Evolutionary conservation across 2,888 invertebrate species (phyloP).

Genomic region (Epinotia brunnichana): DNA sequence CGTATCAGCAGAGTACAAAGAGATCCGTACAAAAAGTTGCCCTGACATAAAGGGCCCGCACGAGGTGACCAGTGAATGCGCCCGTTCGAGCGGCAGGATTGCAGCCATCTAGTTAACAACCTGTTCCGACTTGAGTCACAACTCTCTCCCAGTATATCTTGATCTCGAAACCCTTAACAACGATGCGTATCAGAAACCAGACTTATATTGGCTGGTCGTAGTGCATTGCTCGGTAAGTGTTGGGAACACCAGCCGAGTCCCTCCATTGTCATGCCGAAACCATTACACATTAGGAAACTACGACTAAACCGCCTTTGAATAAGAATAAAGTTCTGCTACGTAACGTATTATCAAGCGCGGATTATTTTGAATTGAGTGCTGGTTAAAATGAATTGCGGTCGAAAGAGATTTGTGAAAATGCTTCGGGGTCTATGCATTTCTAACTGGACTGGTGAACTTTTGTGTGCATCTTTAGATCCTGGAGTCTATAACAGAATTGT

Average conservation of each 20-base stretch:
- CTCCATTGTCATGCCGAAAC: constrained; percentile 56
- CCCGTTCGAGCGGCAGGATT: constrained; percentile 60
- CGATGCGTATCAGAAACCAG: neutral
- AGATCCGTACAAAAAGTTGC: constrained; percentile 59
- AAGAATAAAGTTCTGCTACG: constrained; percentile 38
- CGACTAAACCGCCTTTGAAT: constrained; percentile 41
- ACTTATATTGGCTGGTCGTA: neutral
- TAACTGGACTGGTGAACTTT: neutral
- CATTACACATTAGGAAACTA: constrained; percentile 47
- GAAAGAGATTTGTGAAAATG: neutral
- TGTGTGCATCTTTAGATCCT: neutral
- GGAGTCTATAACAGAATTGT: neutral
- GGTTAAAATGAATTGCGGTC: constrained; percentile 5
- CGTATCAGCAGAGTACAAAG: constrained; percentile 60
- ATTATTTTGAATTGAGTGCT: constrained; percentile 31
- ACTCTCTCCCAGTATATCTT: neutral
- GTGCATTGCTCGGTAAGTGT: neutral
- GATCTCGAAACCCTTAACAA: neutral
- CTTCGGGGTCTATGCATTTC: neutral
- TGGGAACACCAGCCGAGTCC: constrained; percentile 1
- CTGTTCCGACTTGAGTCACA: neutral
- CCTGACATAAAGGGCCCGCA: constrained; percentile 69
- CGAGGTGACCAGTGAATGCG: constrained; percentile 70
- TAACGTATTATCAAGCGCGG: constrained; percentile 23
- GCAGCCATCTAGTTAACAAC: constrained; percentile 46